Evolutionary conservation across 1,140 invertebrate genomes (phyloP).

Genomic region (Drosophila pruinosa): DNA sequence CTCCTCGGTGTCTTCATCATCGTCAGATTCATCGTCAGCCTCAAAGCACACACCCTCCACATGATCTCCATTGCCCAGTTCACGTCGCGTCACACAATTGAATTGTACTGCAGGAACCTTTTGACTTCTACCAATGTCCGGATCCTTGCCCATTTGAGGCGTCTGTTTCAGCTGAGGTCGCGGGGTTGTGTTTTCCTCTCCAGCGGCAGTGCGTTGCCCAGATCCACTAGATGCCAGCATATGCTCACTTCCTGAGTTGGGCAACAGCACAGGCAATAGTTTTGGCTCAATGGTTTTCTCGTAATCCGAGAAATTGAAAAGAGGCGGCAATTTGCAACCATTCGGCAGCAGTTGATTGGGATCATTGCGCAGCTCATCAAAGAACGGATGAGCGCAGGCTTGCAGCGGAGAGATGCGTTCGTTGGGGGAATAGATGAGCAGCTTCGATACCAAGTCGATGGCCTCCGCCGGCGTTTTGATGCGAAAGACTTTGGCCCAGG

Average conservation of each 20-base stretch:
- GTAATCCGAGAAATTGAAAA: constrained; percentile 61
- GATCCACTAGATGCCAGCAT: background rate
- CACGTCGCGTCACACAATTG: constrained; percentile 12
- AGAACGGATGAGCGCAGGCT: constrained; percentile 67
- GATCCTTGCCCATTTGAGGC: background rate
- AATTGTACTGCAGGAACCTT: background rate
- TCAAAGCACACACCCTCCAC: constrained; percentile 15
- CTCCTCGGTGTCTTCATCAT: background rate
- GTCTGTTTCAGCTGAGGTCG: background rate
- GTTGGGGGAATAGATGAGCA: constrained; percentile 58
- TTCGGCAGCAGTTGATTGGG: constrained; percentile 58
- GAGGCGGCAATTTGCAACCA: constrained; percentile 40
- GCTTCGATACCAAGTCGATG: constrained; percentile 66
- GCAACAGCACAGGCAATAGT: constrained; percentile 27
- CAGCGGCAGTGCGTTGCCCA: constrained; percentile 14
- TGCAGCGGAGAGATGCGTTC: constrained; percentile 36
- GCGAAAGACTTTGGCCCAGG: constrained; percentile 96
- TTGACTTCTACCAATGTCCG: background rate
- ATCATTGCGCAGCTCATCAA: constrained; percentile 63
- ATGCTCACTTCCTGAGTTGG: background rate
- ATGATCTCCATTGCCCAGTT: constrained; percentile 62
- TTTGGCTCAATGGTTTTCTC: constrained; percentile 53
- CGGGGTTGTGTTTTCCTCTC: constrained; percentile 35
- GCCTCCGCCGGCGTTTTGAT: constrained; percentile 61
- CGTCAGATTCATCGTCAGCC: background rate